Percentiles rank a stretch among this genome's conserved stretches.
Conservation (phyloP, 2,888 invertebrate genomes). For the Drosophila yooni region DNA sequence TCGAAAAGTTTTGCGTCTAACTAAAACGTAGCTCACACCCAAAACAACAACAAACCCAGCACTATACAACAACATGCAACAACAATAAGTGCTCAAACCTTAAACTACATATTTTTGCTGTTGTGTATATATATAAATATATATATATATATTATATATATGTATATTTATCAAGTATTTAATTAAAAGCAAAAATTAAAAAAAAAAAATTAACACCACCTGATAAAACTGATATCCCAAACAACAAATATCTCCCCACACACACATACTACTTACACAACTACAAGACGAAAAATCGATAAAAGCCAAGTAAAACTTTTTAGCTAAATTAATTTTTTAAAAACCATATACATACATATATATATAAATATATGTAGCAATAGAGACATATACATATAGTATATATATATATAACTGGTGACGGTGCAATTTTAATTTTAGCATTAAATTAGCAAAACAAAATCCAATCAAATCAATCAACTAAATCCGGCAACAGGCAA, state of each 20-base stretch:
- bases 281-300: slow-evolving; percentile 14
- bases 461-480: slow-evolving; percentile 51
- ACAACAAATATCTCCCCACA: slow-evolving; percentile 38
- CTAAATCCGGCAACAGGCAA: slow-evolving; percentile 28
- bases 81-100: slow-evolving; percentile 60
- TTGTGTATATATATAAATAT: slow-evolving; percentile 64
- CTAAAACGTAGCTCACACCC: slow-evolving; percentile 35
- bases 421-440: slow-evolving; percentile 82
- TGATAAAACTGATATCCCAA: slow-evolving; percentile 53
- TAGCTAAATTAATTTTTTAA: slow-evolving; percentile 80
- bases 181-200: slow-evolving; percentile 41
- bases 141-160: slow-evolving; percentile 15
- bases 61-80: slow-evolving; percentile 30
- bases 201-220: slow-evolving; percentile 32
- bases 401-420: slow-evolving; percentile 73
- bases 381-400: slow-evolving; percentile 25
- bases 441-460: slow-evolving; percentile 58
- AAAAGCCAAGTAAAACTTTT: slow-evolving; percentile 78
- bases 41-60: slow-evolving; percentile 40
- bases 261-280: slow-evolving; percentile 17
- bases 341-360: slow-evolving; percentile 54
- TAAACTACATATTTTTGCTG: slow-evolving; percentile 53
- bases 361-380: slow-evolving; percentile 55
- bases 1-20: slow-evolving; percentile 46
- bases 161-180: slow-evolving; percentile 47